A percentile compares a stretch with the other conserved stretches of the same genome.
phyloP scores from a whole-genome alignment of 2,797 vertebrate species.

The Carduelis carduelis region DNA sequence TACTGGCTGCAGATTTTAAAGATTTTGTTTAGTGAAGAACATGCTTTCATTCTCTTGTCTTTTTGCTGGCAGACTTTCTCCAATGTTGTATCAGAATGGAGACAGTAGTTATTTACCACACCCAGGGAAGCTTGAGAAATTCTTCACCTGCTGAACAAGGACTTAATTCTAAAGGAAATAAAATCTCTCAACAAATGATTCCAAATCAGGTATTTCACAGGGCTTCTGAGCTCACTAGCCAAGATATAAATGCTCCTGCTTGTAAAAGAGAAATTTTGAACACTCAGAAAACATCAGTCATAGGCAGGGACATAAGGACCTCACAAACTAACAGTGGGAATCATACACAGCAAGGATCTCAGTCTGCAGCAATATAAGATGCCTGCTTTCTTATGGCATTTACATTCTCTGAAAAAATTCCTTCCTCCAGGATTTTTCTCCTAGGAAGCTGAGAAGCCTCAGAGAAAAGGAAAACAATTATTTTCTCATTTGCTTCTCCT shows the following conservation, averaged over 20 bases:
- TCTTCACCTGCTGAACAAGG: not conserved
- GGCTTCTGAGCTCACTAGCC: not conserved
- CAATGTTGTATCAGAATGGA: not conserved
- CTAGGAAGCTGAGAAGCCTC: not conserved
- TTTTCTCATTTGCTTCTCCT: not conserved
- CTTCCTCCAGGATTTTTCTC: not conserved
- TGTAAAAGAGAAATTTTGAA: not conserved
- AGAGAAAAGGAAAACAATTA: not conserved
- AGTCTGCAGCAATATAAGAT: not conserved
- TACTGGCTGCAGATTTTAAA: not conserved
- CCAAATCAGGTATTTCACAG: not conserved
- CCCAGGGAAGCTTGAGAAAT: not conserved
- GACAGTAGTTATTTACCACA: not conserved
- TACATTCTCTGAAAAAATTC: not conserved
- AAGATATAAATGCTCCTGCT: not conserved
- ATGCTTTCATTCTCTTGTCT: not conserved
- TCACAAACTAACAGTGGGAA: not conserved
- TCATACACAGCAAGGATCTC: not conserved
- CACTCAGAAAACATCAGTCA: not conserved
- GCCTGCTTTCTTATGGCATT: not conserved
- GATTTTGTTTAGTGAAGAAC: not conserved
- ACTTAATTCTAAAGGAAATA: not conserved
- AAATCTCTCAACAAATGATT: not conserved
- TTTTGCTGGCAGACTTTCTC: not conserved
- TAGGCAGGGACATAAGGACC: not conserved